These are phyloP conservation scores for Dryomyza anilis DNA, from an alignment of 2,888 invertebrate genomes.

Conservation along the genomic window DNA sequence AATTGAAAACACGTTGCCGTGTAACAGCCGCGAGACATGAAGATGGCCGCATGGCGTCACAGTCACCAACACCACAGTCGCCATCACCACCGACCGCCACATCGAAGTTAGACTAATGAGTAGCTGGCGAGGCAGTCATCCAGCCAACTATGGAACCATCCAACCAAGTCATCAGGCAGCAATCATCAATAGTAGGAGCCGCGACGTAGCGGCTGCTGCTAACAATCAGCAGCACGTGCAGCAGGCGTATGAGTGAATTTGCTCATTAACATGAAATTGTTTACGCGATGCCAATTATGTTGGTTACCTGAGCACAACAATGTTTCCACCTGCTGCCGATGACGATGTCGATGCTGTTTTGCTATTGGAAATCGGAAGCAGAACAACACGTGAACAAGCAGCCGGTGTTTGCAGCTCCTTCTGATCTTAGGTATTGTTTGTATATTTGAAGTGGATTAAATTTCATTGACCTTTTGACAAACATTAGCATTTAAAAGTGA, in stretches of 20 bases:
- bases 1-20: constrained; percentile 3
- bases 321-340: constrained; percentile 4
- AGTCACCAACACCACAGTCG: no score
- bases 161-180: not conserved
- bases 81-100: no score
- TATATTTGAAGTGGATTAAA: not conserved
- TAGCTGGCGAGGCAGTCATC: not conserved
- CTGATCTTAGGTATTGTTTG: not conserved
- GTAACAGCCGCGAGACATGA: not conserved
- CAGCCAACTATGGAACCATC: no score
- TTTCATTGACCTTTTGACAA: not conserved
- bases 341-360: no score
- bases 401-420: not conserved
- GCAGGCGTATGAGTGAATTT: no score
- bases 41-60: no score
- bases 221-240: no score
- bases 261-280: constrained; percentile 12
- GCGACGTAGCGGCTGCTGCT: no score
- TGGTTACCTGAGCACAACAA: constrained; percentile 19
- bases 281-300: constrained; percentile 16
- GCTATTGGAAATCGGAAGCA: constrained; percentile 19
- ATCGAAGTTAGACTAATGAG: constrained; percentile 10
- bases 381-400: constrained; percentile 7
- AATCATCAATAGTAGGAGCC: no score
- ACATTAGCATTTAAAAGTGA: not conserved